Evolutionary conservation across 1,140 invertebrate genomes (phyloP).

Genomic region (Mycetomoellerius zeteki): DNA sequence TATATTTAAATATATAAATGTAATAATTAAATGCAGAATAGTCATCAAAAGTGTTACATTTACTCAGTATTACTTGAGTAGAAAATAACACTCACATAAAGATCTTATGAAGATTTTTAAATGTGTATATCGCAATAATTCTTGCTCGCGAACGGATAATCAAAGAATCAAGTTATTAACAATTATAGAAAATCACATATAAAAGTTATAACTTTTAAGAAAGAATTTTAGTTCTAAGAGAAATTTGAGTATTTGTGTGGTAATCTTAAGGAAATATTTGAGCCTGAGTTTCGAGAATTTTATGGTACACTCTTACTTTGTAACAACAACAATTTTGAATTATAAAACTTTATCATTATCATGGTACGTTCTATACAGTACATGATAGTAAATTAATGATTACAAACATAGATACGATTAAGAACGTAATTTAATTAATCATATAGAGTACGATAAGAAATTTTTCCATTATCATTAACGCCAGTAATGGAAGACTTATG

Average conservation of each 20-base stretch:
- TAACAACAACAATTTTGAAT: conserved; percentile 7
- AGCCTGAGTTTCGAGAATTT: neutral
- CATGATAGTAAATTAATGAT: conserved; percentile 11
- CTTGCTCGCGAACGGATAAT: neutral
- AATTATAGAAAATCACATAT: neutral
- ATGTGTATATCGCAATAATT: neutral
- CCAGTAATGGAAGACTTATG: conserved; percentile 89
- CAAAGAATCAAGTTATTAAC: neutral
- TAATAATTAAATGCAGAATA: conserved; percentile 39
- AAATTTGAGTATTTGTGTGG: conserved; percentile 34
- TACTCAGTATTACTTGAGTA: conserved; percentile 6
- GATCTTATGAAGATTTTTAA: neutral
- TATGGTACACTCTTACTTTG: neutral
- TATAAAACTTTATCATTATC: conserved; percentile 18
- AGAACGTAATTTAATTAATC: conserved; percentile 71
- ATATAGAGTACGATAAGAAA: conserved; percentile 88
- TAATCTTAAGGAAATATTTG: conserved; percentile 37
- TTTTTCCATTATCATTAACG: conserved; percentile 91
- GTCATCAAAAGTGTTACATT: neutral
- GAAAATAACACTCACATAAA: neutral
- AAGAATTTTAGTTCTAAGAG: neutral
- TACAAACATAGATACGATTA: neutral
- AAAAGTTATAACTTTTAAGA: neutral
- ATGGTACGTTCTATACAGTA: neutral
- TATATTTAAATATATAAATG: conserved; percentile 41